phyloP scores from a whole-genome alignment of 2,113 vertebrate species.

The Tilapia sparmanii region DNA sequence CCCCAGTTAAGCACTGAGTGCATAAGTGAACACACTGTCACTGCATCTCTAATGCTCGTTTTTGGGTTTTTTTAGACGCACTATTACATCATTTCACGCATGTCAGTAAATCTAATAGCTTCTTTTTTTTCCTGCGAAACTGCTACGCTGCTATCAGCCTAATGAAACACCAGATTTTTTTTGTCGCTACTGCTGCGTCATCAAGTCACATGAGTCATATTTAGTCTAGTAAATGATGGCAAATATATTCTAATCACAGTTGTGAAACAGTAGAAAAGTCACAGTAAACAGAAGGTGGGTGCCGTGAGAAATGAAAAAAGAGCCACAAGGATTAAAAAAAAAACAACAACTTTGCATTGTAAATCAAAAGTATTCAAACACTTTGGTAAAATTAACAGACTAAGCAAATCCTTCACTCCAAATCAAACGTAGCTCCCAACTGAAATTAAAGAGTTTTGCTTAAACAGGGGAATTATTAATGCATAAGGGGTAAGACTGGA shows the following conservation, averaged over 20 bases:
- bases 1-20: not conserved
- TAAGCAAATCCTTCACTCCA: not conserved
- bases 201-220: constrained; percentile 37
- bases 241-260: not conserved
- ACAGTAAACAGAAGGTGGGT: not conserved
- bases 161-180: not conserved
- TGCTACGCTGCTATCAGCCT: not conserved
- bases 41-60: not conserved
- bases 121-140: not conserved
- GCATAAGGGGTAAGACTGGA: not conserved
- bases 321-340: not conserved
- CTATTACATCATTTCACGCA: not conserved
- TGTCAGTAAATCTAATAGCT: not conserved
- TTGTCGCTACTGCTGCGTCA: not conserved
- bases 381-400: not conserved
- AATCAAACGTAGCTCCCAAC: not conserved
- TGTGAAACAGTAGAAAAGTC: constrained; percentile 23
- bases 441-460: not conserved
- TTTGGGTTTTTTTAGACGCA: rapidly evolving
- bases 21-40: not conserved
- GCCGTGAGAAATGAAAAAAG: not conserved
- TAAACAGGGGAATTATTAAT: not conserved
- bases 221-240: constrained; percentile 30
- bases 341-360: rapidly evolving
- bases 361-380: not conserved